A percentile compares a stretch with the other conserved stretches of the same genome.
Conservation (phyloP, 2,797 vertebrate genomes). For the Cyprinella venusta region DNA sequence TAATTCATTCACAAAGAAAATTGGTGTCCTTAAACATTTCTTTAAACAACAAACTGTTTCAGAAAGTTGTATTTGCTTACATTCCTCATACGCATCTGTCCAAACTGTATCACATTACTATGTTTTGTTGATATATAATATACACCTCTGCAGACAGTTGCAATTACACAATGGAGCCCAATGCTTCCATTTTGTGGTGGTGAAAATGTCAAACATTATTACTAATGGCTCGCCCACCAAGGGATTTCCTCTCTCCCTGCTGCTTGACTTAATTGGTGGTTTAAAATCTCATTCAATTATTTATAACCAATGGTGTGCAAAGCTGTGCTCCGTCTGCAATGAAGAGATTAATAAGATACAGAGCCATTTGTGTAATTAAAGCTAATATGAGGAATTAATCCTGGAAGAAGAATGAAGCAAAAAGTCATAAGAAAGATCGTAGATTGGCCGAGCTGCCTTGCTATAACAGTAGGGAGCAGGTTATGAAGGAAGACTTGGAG, state of each 20-base stretch:
- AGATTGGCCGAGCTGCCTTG: neutral
- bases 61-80: neutral
- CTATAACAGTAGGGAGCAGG: neutral
- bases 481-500: neutral
- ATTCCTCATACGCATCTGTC: neutral
- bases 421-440: neutral
- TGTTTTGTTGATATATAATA: constrained; percentile 12
- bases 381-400: constrained; percentile 54
- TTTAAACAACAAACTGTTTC: neutral
- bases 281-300: constrained; percentile 80
- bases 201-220: constrained; percentile 79
- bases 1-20: no score
- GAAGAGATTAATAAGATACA: constrained; percentile 64
- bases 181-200: constrained; percentile 57
- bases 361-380: constrained; percentile 58
- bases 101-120: neutral
- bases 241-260: constrained; percentile 73
- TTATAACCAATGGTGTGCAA: constrained; percentile 69
- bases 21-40: no score
- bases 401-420: constrained; percentile 17
- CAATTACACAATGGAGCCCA: constrained; percentile 47
- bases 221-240: constrained; percentile 75
- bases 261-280: constrained; percentile 76
- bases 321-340: constrained; percentile 51
- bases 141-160: constrained; percentile 11